Percentiles rank a stretch among this genome's conserved stretches.
phyloP scores from a whole-genome alignment of 1,140 invertebrate species.

The Cydia strobilella region DNA sequence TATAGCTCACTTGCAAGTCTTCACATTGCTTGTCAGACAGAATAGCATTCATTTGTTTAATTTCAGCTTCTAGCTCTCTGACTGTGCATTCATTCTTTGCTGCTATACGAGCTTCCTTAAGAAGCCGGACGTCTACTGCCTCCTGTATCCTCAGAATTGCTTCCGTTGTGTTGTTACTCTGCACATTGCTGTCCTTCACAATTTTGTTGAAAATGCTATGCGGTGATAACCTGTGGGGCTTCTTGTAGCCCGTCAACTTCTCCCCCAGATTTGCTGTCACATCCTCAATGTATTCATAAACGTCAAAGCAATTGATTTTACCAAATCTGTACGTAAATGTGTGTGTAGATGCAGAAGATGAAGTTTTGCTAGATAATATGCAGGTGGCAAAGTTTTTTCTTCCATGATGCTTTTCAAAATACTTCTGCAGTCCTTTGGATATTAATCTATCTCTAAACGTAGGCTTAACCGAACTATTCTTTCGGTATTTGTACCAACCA shows the following conservation, averaged over 20 bases:
- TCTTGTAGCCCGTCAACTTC: conserved; percentile 71
- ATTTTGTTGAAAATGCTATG: conserved; percentile 70
- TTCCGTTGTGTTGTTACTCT: conserved; percentile 63
- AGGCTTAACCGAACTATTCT: conserved; percentile 74
- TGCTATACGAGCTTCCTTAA: conserved; percentile 68
- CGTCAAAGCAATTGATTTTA: conserved; percentile 74
- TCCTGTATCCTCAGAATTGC: conserved; percentile 70
- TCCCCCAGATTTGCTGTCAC: conserved; percentile 77
- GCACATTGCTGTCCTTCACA: conserved; percentile 68
- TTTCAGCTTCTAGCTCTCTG: conserved; percentile 70
- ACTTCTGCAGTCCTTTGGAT: conserved; percentile 81
- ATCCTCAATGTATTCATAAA: conserved; percentile 75
- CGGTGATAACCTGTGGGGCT: conserved; percentile 52
- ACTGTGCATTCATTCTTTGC: conserved; percentile 70
- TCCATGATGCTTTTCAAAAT: conserved; percentile 76
- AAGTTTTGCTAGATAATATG: conserved; percentile 76
- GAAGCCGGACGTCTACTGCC: conserved; percentile 66
- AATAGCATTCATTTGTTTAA: conserved; percentile 70
- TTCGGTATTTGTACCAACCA: conserved; percentile 83
- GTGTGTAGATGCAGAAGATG: conserved; percentile 77
- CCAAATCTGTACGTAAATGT: conserved; percentile 81
- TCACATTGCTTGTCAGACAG: conserved; percentile 65
- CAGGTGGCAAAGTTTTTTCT: conserved; percentile 80
- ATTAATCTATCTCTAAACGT: conserved; percentile 81
- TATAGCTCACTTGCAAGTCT: conserved; percentile 58